Conservation (phyloP, 2,888 invertebrate genomes). For the Epirrita christyi region DNA sequence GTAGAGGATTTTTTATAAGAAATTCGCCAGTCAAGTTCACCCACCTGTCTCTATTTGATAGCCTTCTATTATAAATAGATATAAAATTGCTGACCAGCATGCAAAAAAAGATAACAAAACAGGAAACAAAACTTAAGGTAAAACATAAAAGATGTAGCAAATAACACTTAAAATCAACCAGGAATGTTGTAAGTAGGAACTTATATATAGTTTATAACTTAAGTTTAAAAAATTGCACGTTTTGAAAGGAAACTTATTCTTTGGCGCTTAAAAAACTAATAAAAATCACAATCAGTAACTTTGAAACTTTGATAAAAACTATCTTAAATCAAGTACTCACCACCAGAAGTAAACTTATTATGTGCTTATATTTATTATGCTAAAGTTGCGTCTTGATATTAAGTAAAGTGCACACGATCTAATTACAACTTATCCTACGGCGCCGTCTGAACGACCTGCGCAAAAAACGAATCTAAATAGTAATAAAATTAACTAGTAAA, state of each 20-base stretch:
- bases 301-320: conserved; percentile 67
- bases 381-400: conserved; percentile 31
- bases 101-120: conserved; percentile 57
- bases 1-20: too few relatives aligned
- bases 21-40: too few relatives aligned
- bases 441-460: conserved; percentile 52
- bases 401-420: conserved; percentile 44
- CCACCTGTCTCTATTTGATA: too few relatives aligned
- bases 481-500: conserved; percentile 60
- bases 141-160: conserved; percentile 53
- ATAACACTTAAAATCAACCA: conserved; percentile 54
- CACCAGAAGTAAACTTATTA: conserved; percentile 53
- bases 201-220: conserved; percentile 55
- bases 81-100: conserved; percentile 62
- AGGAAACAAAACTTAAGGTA: conserved; percentile 54
- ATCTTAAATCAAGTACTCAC: conserved; percentile 53
- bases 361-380: conserved; percentile 55
- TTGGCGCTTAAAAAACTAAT: conserved; percentile 74
- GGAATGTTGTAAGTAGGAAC: conserved; percentile 45
- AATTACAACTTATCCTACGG: conserved; percentile 31
- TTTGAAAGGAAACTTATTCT: conserved; percentile 70
- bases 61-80: too few relatives aligned
- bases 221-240: conserved; percentile 71
- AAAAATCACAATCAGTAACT: conserved; percentile 66
- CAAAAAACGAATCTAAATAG: conserved; percentile 53